Base-by-base conservation (phyloP, 2,888 invertebrate species). In the Ecliptopera silaceata region DNA sequence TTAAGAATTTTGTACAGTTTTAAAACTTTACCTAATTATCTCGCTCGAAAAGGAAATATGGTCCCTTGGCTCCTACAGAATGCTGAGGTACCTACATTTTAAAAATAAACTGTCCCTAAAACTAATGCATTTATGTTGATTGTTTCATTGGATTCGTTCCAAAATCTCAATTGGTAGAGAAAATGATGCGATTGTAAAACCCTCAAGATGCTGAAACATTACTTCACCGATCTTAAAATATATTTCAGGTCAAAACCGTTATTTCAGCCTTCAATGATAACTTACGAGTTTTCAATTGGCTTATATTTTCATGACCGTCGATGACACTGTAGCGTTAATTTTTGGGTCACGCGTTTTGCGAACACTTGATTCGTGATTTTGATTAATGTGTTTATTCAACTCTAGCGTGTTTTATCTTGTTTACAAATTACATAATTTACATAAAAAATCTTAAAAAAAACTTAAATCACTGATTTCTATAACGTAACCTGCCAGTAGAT, bases 141-240 rank as follows among this genome's bases (percentile, higher is more conserved):
- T 26, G 17, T 31, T 46, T 38, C 54, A 55, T 76, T 36, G 77
- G 78, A 63, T 55, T 43, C 60, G 66, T 69, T 73, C 76, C 75
- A 79, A 72, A 41, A 50, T 26, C 20, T 42, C 18, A 62, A 61
- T 60, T 10, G 50, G 53, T 42, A 59, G 59, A 62, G 32, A 44
- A 44, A n/a, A 32, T 13, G 13, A 13, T 6, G 13, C 13, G 2
- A 13, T 1, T 34, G 34, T 13, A 34, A 13, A 31, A 32, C 4
- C 4, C 32, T 13, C 20, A 26, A 5, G 26, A 26, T n/a, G n/a
- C 8, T 13, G 15, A 13, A 15, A 36, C 15, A 15, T 15, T 36
- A 12, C 13, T 34, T 12, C 13, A 36, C 18, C n/a, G 18, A 39
- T 18, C 39, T 4, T 39, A 18, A 39, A 39, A 15, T 36, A 36